Percentiles rank a stretch among this genome's conserved stretches.
These are phyloP conservation scores for Unio delphinus DNA, from an alignment of 2,888 invertebrate species.

Conservation along the genomic window DNA sequence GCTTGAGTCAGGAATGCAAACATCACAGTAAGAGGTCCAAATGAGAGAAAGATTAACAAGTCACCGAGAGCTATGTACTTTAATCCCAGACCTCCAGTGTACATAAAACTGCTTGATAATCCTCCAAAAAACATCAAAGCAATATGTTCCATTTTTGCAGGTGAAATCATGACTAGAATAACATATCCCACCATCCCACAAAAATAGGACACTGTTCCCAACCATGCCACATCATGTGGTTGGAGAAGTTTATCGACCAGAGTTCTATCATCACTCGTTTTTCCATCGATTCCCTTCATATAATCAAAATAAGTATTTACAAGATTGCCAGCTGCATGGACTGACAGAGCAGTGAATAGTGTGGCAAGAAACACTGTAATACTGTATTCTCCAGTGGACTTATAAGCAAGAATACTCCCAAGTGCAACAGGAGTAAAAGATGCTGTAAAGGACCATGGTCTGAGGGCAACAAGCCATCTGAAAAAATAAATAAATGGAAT, in stretches of 20 bases:
- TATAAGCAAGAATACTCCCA: constrained; percentile 90
- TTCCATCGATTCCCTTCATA: constrained; percentile 91
- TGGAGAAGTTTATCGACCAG: constrained; percentile 92
- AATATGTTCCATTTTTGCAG: constrained; percentile 94
- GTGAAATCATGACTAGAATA: constrained; percentile 83
- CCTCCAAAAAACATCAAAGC: constrained; percentile 96
- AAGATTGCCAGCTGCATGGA: constrained; percentile 96
- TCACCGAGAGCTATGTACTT: constrained; percentile 97
- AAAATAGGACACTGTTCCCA: constrained; percentile 90
- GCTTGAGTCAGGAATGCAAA: constrained; percentile 95
- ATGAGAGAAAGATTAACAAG: constrained; percentile 90
- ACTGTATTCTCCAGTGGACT: constrained; percentile 81
- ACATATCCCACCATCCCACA: constrained; percentile 89
- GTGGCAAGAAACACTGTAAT: constrained; percentile 82
- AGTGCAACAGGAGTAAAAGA: constrained; percentile 92
- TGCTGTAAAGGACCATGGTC: constrained; percentile 95
- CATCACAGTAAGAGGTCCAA: constrained; percentile 93
- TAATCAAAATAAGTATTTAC: constrained; percentile 98
- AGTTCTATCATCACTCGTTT: constrained; percentile 88
- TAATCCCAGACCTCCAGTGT: constrained; percentile 95
- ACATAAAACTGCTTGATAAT: constrained; percentile 93
- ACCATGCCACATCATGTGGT: constrained; percentile 86
- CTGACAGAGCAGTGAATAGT: constrained; percentile 88
- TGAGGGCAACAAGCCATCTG: constrained; percentile 78
- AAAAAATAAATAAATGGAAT: constrained; percentile 17